A percentile compares a stretch with the other conserved stretches of the same genome.
Evolutionary conservation across 2,888 invertebrate genomes (phyloP).

Genomic region (Dryomyza anilis): DNA sequence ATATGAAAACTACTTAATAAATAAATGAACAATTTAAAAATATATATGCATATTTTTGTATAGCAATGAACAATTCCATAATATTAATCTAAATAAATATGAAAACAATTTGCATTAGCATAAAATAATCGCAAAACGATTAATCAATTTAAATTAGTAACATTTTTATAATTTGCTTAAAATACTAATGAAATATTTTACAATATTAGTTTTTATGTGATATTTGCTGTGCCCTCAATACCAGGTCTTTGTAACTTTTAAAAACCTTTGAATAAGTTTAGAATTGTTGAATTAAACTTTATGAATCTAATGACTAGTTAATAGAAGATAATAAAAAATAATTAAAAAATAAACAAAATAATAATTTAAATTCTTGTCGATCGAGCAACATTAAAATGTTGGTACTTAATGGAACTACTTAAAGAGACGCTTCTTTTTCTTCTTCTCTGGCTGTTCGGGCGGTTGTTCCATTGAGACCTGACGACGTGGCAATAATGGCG

Average conservation of each 20-base stretch:
- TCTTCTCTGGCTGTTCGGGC: conserved; percentile 39
- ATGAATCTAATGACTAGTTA: neutral
- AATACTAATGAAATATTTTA: neutral
- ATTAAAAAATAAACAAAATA: neutral
- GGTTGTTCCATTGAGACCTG: conserved; percentile 36
- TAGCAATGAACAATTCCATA: no score
- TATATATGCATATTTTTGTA: no score
- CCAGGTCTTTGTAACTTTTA: conserved; percentile 34
- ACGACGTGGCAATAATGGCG: conserved; percentile 48
- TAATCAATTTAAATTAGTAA: neutral
- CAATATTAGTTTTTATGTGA: neutral
- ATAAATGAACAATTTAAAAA: no score
- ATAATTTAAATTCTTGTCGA: neutral
- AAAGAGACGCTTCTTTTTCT: conserved; percentile 53
- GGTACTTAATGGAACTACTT: conserved; percentile 35
- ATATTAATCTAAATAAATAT: neutral
- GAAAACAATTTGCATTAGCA: neutral
- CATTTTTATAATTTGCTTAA: neutral
- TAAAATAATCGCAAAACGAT: neutral
- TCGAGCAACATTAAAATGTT: neutral
- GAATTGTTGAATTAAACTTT: neutral
- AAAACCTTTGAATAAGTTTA: neutral
- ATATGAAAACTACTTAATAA: neutral
- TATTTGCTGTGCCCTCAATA: neutral
- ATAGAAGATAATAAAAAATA: neutral